Conservation (phyloP, 2,797 vertebrate species). For the Adrianichthys oophorus region DNA sequence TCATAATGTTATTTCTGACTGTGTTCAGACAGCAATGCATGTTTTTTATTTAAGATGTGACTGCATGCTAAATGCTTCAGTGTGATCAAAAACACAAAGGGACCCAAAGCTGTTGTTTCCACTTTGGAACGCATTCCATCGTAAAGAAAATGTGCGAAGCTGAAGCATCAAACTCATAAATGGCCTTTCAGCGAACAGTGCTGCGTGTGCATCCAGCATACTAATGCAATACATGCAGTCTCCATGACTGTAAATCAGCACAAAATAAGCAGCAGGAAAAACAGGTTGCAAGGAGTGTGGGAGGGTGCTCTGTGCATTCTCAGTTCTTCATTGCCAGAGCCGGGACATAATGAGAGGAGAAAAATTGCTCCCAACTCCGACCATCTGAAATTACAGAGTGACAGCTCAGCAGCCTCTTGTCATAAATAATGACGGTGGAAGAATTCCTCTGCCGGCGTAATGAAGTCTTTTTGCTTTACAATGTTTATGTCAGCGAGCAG, state of each 20-base stretch:
- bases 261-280: slow-evolving; percentile 28
- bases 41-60: slow-evolving; percentile 6
- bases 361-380: slow-evolving; percentile 16
- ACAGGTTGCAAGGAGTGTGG: slow-evolving; percentile 7
- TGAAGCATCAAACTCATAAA: slow-evolving; percentile 16
- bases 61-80: slow-evolving; percentile 8
- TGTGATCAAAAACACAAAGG: too few species aligned
- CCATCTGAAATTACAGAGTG: slow-evolving; percentile 50
- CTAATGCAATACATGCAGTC: slow-evolving; percentile 27
- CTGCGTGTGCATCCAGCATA: slow-evolving; percentile 16
- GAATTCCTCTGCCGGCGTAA: slow-evolving; percentile 46
- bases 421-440: slow-evolving; percentile 53
- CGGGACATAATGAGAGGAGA: slow-evolving; percentile 41
- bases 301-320: slow-evolving; percentile 2
- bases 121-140: slow-evolving; percentile 13
- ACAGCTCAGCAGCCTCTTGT: slow-evolving; percentile 38
- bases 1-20: too few species aligned
- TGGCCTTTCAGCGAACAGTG: slow-evolving; percentile 18
- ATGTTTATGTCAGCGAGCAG: slow-evolving; percentile 60
- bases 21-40: background rate
- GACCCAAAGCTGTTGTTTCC: slow-evolving; percentile 13
- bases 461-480: slow-evolving; percentile 59
- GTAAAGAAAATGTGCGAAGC: slow-evolving; percentile 13
- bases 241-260: slow-evolving; percentile 40
- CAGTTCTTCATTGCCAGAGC: slow-evolving; percentile 10